Percentiles rank a stretch among this genome's conserved stretches.
phyloP scores from a whole-genome alignment of 2,113 vertebrate species.

The Serinus canaria region DNA sequence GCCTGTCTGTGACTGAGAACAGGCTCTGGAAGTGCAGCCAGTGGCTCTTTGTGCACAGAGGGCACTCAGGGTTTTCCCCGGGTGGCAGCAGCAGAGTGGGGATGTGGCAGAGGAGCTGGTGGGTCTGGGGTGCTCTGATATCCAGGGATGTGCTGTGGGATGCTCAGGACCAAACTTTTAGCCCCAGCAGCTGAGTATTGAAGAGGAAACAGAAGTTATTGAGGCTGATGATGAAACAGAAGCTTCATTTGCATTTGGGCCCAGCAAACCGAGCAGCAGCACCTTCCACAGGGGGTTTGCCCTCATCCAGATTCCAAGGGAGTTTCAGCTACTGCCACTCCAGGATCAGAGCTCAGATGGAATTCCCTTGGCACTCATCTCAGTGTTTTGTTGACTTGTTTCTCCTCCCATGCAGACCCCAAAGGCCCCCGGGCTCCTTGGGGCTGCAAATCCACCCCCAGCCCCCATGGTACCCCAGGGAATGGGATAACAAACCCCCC shows the following conservation, averaged over 20 bases:
- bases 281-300: not conserved
- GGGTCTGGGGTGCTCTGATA: not conserved
- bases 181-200: not conserved
- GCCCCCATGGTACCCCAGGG: not conserved
- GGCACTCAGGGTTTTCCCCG: rapidly evolving
- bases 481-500: constrained; percentile 45
- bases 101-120: rapidly evolving
- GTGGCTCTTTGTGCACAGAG: rapidly evolving
- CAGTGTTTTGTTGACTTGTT: not conserved
- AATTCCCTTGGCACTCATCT: not conserved
- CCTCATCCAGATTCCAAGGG: not conserved
- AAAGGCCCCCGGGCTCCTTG: not conserved
- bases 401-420: not conserved
- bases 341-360: rapidly evolving
- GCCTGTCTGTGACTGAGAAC: rapidly evolving
- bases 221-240: not conserved
- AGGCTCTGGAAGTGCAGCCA: not conserved
- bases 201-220: not conserved
- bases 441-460: not conserved
- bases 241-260: not conserved
- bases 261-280: not conserved
- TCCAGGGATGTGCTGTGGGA: not conserved
- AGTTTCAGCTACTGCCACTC: not conserved
- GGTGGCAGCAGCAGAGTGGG: not conserved
- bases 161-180: not conserved